Base-by-base conservation (phyloP, 2,797 vertebrate genomes). In the Pantherophis vulpinus region DNA sequence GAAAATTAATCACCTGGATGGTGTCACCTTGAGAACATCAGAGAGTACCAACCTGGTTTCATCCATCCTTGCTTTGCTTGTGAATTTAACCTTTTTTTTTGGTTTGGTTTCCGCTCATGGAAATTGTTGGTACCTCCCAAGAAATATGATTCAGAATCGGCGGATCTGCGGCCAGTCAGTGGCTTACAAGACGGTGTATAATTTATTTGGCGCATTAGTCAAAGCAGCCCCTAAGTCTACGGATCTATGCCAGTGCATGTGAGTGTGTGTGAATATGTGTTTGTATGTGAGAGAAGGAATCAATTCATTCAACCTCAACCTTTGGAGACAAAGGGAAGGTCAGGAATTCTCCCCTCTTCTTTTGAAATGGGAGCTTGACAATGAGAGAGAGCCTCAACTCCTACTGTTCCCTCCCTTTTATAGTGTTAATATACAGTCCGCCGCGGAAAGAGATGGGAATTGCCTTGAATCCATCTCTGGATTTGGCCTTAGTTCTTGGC, bases 401-500 rank as follows among this genome's bases (percentile, higher is more conserved):
- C 97, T 96, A 97, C 97, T 97, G 97, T 96, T 97, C 95, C 90
- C 93, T 90, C 61, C 86, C 95, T 96, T 97, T 97, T 97, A 97
- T 97, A 96, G 96, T 97, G 97, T 97, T 97, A 97, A 97, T 97
- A 95, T 94, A 97, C 96, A 97, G 95, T 95, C 97, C 96, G 51
- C 51, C 9, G 94, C 95, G 94, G 94, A 97, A 96, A 79, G 37
- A 97, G 96, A 95, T 93, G 96, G 96, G 95, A 95, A 97, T 96
- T 96, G 96, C 37, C 95, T 96, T 94, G 96, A 95, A 96, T 97
- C 96, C 95, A 96, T 96, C 95, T 95, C 96, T 95, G 95, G 96
- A 95, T 96, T 97, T 96, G 95, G 95, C 96, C 95, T 96, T 86
- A 92, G 93, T 94, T 60, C 96, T 98, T 0, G 1, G 18, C 7